phyloP scores from a whole-genome alignment of 2,797 vertebrate species.

The Gymnocypris eckloni region DNA sequence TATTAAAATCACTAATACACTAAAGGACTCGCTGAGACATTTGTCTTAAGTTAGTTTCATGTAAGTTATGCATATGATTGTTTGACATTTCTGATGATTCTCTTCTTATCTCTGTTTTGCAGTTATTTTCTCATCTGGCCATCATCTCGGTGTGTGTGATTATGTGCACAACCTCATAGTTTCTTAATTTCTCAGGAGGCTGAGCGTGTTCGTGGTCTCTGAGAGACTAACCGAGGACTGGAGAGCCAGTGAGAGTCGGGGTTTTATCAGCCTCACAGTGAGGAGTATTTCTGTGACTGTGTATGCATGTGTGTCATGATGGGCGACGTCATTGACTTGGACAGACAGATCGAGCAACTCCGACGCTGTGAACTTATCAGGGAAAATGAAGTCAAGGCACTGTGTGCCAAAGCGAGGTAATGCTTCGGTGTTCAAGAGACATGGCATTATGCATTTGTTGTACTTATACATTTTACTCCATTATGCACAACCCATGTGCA shows the following conservation, averaged over 20 bases:
- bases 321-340: constrained; percentile 94
- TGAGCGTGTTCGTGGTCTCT: constrained; percentile 31
- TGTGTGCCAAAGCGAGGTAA: constrained; percentile 95
- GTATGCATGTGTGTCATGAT: constrained; percentile 72
- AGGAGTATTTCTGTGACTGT: constrained; percentile 6
- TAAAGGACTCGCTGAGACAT: background rate
- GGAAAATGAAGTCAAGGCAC: constrained; percentile 94
- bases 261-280: constrained; percentile 23
- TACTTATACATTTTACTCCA: background rate
- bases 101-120: background rate
- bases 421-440: background rate
- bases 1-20: background rate
- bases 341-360: constrained; percentile 94
- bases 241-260: background rate
- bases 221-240: constrained; percentile 27
- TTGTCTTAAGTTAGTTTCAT: background rate
- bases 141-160: background rate
- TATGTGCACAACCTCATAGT: constrained; percentile 20
- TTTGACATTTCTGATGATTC: background rate
- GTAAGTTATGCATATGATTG: background rate
- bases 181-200: background rate
- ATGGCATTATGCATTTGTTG: background rate
- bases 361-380: constrained; percentile 95
- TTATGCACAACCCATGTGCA: background rate
- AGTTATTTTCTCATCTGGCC: background rate